These are phyloP conservation scores for Euphonia xanthogaster DNA, from an alignment of 2,797 vertebrate species.

Conservation along the genomic window DNA sequence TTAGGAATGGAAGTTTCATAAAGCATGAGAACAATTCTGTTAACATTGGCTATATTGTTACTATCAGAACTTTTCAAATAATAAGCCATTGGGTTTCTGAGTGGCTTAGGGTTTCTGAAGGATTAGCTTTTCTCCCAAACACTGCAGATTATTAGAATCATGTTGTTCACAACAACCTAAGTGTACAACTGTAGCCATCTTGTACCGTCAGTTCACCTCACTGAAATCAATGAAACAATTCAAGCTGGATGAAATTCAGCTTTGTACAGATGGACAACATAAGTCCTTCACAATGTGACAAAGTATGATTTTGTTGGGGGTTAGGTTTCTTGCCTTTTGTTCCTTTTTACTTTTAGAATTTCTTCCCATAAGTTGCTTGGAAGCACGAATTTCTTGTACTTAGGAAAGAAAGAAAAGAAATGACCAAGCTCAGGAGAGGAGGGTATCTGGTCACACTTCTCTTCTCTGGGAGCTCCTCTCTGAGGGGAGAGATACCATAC, in stretches of 20 bases:
- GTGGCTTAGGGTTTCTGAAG: not conserved
- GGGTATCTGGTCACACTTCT: not conserved
- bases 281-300: not conserved
- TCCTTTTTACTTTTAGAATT: not conserved
- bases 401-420: not conserved
- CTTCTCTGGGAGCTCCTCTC: not conserved
- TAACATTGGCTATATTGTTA: not conserved
- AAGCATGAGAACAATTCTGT: not conserved
- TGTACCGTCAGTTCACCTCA: not conserved
- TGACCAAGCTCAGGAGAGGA: not conserved
- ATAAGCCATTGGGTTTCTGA: not conserved
- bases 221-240: conserved; percentile 3
- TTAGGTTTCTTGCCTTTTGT: not conserved
- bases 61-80: not conserved
- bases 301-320: not conserved
- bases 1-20: not conserved
- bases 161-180: not conserved
- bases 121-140: not conserved
- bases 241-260: not conserved
- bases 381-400: not conserved
- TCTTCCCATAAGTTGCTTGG: not conserved
- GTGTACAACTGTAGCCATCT: not conserved
- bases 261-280: not conserved
- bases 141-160: not conserved
- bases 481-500: not conserved